Evolutionary conservation across 2,797 vertebrate species (phyloP).

Genomic region (Ambastaia sidthimunki): DNA sequence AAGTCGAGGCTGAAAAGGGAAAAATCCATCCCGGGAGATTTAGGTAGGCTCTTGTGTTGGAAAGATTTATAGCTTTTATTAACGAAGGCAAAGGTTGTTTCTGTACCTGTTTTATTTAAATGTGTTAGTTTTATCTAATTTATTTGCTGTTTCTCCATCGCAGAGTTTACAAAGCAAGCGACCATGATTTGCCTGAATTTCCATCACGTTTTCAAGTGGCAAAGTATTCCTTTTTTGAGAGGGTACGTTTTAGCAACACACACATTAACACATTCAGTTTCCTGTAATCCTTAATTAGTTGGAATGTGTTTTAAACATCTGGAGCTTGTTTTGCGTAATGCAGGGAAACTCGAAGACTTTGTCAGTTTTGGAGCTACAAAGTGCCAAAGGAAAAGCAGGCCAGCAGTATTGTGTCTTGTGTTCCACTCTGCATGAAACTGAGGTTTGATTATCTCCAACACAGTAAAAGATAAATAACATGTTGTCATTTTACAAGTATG

Average conservation of each 20-base stretch:
- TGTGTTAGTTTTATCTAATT: neutral
- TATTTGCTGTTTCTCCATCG: neutral
- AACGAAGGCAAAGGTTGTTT: neutral
- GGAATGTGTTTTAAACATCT: neutral
- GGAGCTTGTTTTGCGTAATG: slow-evolving; percentile 15
- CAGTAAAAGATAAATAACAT: neutral
- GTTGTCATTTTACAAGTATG: neutral
- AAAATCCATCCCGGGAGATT: slow-evolving; percentile 37
- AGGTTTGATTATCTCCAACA: slow-evolving; percentile 58
- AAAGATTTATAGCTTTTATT: neutral
- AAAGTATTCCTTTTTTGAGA: slow-evolving; percentile 81
- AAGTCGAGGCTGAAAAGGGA: neutral
- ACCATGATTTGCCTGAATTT: slow-evolving; percentile 67
- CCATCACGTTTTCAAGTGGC: slow-evolving; percentile 81
- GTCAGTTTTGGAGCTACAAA: slow-evolving; percentile 82
- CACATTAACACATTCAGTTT: neutral
- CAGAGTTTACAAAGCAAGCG: slow-evolving; percentile 71
- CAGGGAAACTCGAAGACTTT: slow-evolving; percentile 39
- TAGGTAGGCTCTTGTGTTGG: slow-evolving; percentile 63
- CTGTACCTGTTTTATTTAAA: neutral
- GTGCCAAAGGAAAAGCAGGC: slow-evolving; percentile 57
- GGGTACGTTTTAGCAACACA: slow-evolving; percentile 68
- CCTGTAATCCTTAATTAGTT: neutral
- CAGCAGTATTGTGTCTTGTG: slow-evolving; percentile 73
- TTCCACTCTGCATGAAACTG: slow-evolving; percentile 50